Conservation (phyloP, 2,797 vertebrate species). For the Centroberyx gerrardi region DNA sequence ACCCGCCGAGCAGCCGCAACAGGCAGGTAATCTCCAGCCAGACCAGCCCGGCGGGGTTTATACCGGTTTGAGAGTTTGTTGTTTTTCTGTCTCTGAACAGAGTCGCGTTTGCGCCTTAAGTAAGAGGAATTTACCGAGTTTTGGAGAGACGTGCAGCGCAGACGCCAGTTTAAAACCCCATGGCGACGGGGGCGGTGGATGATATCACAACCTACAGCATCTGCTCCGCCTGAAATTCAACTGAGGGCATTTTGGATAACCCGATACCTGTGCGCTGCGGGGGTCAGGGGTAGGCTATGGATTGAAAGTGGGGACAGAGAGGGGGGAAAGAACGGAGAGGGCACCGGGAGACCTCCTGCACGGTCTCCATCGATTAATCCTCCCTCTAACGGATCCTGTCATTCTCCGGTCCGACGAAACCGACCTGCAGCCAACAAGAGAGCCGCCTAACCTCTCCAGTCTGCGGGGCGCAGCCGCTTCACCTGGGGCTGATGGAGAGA, state of each 20-base stretch:
- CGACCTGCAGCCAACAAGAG: conserved; percentile 1
- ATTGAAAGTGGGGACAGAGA: conserved; percentile 8
- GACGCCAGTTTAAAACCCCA: background rate
- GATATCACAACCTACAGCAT: background rate
- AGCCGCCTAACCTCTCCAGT: conserved; percentile 29
- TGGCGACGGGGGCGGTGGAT: background rate
- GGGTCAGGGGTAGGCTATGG: background rate
- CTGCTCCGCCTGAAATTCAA: background rate
- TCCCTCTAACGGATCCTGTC: background rate
- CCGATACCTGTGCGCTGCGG: too few species aligned
- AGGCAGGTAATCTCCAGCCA: conserved; percentile 22
- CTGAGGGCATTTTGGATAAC: background rate
- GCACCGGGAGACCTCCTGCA: background rate
- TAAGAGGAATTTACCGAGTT: conserved; percentile 49
- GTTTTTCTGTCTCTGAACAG: background rate
- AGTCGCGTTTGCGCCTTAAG: conserved; percentile 8
- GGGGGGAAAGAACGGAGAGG: background rate
- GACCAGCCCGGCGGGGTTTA: too few species aligned
- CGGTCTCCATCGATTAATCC: background rate
- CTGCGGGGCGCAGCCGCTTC: conserved; percentile 48
- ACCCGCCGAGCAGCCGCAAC: conserved; percentile 28
- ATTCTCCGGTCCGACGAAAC: background rate
- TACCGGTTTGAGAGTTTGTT: too few species aligned
- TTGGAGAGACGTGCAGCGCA: conserved; percentile 23
- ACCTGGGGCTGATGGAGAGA: conserved; percentile 38